A percentile compares a stretch with the other conserved stretches of the same genome.
Evolutionary conservation across 2,797 vertebrate species (phyloP).

Genomic region (Diplodus sargus): DNA sequence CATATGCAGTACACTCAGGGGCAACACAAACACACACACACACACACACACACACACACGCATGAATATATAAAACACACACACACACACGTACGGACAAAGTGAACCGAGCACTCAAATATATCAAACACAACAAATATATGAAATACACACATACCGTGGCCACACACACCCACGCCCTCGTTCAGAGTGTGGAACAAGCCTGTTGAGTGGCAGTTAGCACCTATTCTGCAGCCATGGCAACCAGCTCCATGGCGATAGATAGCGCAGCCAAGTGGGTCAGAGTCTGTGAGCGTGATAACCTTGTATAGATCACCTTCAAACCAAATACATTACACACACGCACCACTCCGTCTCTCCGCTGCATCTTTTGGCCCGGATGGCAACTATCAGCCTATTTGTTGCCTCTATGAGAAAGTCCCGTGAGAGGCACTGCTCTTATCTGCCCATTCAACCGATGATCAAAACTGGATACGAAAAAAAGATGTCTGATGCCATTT

Average conservation of each 20-base stretch:
- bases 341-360: conserved; percentile 38
- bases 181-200: conserved; percentile 73
- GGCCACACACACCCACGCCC: conserved; percentile 62
- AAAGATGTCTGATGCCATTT: conserved; percentile 70
- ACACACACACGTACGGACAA: conserved; percentile 40
- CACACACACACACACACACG: neutral
- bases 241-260: conserved; percentile 84
- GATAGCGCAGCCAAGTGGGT: conserved; percentile 86
- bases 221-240: conserved; percentile 87
- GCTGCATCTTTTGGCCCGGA: conserved; percentile 34
- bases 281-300: conserved; percentile 81
- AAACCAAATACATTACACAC: conserved; percentile 72
- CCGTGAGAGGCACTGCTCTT: conserved; percentile 50
- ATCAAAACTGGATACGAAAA: conserved; percentile 58
- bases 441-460: conserved; percentile 63
- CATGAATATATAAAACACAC: neutral
- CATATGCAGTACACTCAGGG: conserved; percentile 8
- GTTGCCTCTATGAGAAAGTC: conserved; percentile 39
- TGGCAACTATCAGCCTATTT: conserved; percentile 42
- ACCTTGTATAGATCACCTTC: conserved; percentile 83
- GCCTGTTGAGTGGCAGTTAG: conserved; percentile 87
- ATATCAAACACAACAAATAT: conserved; percentile 20
- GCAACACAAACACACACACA: conserved; percentile 7
- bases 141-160: conserved; percentile 46
- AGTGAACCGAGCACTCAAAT: conserved; percentile 18